Conservation (phyloP, 2,888 invertebrate genomes). For the Oscheius sp. region DNA sequence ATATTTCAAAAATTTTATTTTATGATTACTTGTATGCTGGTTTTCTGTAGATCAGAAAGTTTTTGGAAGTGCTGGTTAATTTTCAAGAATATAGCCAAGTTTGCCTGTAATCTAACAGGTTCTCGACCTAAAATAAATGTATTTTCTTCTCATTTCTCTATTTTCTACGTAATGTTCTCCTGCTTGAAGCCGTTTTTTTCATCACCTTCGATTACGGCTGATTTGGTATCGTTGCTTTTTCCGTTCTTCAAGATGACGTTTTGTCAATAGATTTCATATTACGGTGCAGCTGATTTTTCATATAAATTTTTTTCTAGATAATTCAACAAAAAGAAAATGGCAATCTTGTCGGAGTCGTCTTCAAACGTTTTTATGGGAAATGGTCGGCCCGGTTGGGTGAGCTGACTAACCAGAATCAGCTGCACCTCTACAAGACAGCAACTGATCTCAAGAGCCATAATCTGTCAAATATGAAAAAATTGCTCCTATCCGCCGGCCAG, state of each 20-base stretch:
- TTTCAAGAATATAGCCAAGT: no score
- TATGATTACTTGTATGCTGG: no score
- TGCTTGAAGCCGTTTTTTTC: constrained; percentile 25
- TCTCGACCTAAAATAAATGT: no score
- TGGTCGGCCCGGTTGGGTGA: constrained; percentile 17
- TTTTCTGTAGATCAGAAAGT: no score
- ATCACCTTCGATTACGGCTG: background rate
- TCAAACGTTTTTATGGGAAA: background rate
- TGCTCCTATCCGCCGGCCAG: background rate
- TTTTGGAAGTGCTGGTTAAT: no score
- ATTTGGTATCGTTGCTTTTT: no score
- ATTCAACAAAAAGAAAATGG: background rate
- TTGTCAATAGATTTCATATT: background rate
- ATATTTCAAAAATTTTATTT: no score
- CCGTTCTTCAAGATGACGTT: no score
- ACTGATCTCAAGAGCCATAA: background rate
- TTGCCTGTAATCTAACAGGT: no score
- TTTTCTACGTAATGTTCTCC: no score
- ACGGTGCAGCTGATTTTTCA: background rate
- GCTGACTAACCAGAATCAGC: background rate
- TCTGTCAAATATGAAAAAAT: background rate
- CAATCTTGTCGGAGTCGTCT: background rate
- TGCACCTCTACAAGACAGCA: background rate
- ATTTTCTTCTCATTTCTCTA: no score
- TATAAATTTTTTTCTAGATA: background rate